A percentile compares a stretch with the other conserved stretches of the same genome.
Evolutionary conservation across 2,113 vertebrate genomes (phyloP).

Genomic region (Gallinago media): DNA sequence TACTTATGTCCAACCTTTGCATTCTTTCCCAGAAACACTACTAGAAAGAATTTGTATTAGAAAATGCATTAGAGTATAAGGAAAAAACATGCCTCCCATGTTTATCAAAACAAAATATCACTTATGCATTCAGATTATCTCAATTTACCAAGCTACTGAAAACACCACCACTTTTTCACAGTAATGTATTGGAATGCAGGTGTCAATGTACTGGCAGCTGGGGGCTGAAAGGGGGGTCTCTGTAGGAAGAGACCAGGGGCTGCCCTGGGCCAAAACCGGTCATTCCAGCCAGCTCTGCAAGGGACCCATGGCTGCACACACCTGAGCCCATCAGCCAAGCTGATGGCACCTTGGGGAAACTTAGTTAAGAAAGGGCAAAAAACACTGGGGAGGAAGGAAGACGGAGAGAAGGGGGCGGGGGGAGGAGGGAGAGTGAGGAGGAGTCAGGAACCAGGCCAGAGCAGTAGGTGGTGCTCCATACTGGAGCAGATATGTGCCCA

Average conservation of each 20-base stretch:
- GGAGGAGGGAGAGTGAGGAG: neutral
- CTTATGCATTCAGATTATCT: neutral
- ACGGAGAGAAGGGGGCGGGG: neutral
- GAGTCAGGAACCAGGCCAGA: neutral
- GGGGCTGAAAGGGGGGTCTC: neutral
- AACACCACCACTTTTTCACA: neutral
- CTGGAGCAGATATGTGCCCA: rapidly evolving
- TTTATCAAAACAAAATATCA: neutral
- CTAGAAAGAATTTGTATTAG: neutral
- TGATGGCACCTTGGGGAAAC: neutral
- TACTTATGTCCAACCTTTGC: neutral
- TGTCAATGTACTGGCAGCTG: neutral
- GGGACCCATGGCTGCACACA: neutral
- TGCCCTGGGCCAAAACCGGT: neutral
- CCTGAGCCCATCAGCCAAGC: neutral
- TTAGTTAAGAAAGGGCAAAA: neutral
- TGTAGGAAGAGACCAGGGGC: neutral
- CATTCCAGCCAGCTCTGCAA: neutral
- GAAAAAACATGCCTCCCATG: rapidly evolving
- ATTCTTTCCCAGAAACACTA: neutral
- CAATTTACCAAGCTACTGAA: neutral
- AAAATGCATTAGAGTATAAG: neutral
- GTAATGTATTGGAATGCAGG: neutral
- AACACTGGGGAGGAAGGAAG: neutral
- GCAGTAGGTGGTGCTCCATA: neutral